Percentiles rank a stretch among this genome's conserved stretches.
Evolutionary conservation across 2,113 vertebrate genomes (phyloP).

Genomic region (Gymnogyps californianus): DNA sequence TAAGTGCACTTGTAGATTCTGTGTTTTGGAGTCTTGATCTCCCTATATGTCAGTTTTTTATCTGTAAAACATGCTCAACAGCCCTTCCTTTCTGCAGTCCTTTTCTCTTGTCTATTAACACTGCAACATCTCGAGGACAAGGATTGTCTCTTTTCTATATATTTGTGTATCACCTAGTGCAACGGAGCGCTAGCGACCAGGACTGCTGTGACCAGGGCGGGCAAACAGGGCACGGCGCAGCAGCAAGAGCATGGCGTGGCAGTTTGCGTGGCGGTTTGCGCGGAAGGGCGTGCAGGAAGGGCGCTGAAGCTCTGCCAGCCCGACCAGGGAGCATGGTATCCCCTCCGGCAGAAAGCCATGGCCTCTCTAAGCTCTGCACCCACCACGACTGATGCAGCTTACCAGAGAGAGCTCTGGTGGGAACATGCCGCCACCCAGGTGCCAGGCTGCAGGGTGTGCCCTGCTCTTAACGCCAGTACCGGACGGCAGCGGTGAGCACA

Average conservation of each 20-base stretch:
- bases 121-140: background rate
- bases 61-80: background rate
- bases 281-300: background rate
- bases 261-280: background rate
- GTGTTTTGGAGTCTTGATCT: background rate
- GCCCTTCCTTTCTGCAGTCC: background rate
- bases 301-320: background rate
- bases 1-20: background rate
- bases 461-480: no score
- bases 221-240: background rate
- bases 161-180: background rate
- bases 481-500: no score
- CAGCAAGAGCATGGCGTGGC: background rate
- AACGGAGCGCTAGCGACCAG: fast-evolving
- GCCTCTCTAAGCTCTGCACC: background rate
- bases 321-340: no score
- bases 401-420: background rate
- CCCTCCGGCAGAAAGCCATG: no score
- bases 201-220: background rate
- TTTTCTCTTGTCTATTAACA: background rate
- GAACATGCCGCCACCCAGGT: background rate
- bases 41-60: background rate
- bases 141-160: background rate
- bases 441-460: background rate
- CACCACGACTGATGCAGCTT: background rate